These are phyloP conservation scores for Trichonephila inaurata DNA, from an alignment of 1,140 invertebrate species.

Conservation along the genomic window DNA sequence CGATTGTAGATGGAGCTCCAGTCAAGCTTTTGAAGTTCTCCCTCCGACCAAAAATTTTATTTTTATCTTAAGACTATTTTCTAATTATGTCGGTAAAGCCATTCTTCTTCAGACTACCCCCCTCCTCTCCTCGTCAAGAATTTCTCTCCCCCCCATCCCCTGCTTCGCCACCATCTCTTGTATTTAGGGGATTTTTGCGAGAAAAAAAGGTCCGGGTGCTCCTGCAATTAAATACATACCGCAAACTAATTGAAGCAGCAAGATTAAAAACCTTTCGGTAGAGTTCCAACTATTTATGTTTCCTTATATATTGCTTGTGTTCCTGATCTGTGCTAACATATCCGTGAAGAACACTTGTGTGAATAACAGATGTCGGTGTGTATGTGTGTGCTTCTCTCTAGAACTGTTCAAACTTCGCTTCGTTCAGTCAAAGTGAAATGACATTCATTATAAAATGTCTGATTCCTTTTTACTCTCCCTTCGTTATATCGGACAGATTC, in stretches of 20 bases:
- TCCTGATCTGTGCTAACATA: constrained; percentile 30
- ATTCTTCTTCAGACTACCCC: constrained; percentile 58
- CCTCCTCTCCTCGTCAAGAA: constrained; percentile 53
- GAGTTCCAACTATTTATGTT: constrained; percentile 74
- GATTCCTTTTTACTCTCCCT: neutral
- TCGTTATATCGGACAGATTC: neutral
- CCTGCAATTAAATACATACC: constrained; percentile 75
- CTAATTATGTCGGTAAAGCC: constrained; percentile 75
- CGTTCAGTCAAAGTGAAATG: constrained; percentile 17
- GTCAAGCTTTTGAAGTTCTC: constrained; percentile 72
- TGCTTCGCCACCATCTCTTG: constrained; percentile 1
- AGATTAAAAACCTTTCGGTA: constrained; percentile 74
- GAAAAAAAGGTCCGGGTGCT: constrained; percentile 58
- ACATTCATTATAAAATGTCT: constrained; percentile 23
- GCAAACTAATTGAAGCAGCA: constrained; percentile 76
- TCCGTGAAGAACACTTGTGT: constrained; percentile 44
- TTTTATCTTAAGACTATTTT: constrained; percentile 75
- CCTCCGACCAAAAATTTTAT: constrained; percentile 69
- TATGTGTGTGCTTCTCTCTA: constrained; percentile 15
- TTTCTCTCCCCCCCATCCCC: constrained; percentile 13
- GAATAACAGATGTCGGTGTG: constrained; percentile 35
- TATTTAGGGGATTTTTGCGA: constrained; percentile 64
- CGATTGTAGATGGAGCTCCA: constrained; percentile 74
- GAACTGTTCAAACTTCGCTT: constrained; percentile 1
- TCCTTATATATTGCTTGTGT: constrained; percentile 57